Conservation (phyloP, 2,888 invertebrate genomes). For the Pseudococcus jackbeardsleyi region DNA sequence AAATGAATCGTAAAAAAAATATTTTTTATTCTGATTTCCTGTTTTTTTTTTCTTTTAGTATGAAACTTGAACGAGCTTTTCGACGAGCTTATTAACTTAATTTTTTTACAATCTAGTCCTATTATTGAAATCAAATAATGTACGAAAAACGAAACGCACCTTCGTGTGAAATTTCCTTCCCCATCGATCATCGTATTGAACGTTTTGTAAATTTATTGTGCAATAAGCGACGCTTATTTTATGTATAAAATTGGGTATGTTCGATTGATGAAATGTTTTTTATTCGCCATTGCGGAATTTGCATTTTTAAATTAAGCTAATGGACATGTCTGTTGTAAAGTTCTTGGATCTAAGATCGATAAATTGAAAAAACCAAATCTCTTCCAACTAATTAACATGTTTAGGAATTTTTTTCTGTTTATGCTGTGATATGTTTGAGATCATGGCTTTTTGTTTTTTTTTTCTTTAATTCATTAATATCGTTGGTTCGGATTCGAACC, state of each 20-base stretch:
- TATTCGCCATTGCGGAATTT: background rate
- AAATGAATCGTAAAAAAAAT: too few species aligned
- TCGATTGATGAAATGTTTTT: constrained; percentile 17
- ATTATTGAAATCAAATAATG: constrained; percentile 56
- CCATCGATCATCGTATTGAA: background rate
- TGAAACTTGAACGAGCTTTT: constrained; percentile 60
- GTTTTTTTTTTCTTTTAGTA: background rate
- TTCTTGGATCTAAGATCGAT: constrained; percentile 51
- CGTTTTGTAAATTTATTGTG: constrained; percentile 34
- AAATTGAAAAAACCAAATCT: constrained; percentile 21
- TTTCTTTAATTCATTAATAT: background rate
- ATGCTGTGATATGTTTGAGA: constrained; percentile 46
- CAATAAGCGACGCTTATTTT: background rate
- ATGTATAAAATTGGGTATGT: background rate
- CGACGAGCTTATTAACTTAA: constrained; percentile 61
- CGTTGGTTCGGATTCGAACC: constrained; percentile 18
- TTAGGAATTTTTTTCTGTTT: constrained; percentile 14
- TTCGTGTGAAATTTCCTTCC: background rate
- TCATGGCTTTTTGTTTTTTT: constrained; percentile 48
- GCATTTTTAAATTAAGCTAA: background rate
- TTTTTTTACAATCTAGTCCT: constrained; percentile 59
- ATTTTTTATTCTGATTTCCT: background rate
- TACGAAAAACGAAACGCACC: background rate
- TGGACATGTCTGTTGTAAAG: constrained; percentile 1
- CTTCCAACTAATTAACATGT: constrained; percentile 11